Percentiles rank a stretch among this genome's conserved stretches.
phyloP scores from a whole-genome alignment of 1,140 invertebrate species.

The Periplaneta americana region DNA sequence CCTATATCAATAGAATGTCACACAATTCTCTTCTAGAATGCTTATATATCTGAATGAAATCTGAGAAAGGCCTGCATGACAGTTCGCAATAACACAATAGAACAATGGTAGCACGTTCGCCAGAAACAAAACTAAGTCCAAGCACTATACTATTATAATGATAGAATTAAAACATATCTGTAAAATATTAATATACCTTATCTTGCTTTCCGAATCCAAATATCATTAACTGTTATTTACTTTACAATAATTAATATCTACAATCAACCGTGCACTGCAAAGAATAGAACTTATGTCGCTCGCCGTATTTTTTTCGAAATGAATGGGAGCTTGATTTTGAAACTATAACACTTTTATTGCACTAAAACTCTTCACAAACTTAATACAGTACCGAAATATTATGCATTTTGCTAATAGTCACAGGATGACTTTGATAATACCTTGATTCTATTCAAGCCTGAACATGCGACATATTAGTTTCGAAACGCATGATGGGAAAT shows the following conservation, averaged over 20 bases:
- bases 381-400: not conserved
- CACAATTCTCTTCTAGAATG: no score
- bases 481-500: not conserved
- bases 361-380: not conserved
- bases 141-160: not conserved
- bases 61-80: not conserved
- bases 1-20: no score
- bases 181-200: not conserved
- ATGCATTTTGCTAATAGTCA: not conserved
- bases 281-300: not conserved
- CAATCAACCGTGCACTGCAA: not conserved
- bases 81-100: not conserved
- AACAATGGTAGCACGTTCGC: not conserved
- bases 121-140: not conserved
- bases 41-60: no score
- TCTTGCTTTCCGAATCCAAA: not conserved
- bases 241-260: not conserved
- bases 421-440: not conserved
- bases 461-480: constrained; percentile 8
- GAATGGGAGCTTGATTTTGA: not conserved
- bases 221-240: not conserved
- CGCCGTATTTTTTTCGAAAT: not conserved
- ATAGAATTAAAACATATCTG: not conserved
- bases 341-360: not conserved
- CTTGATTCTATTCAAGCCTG: not conserved